phyloP scores from a whole-genome alignment of 2,113 vertebrate genomes.

The Suricata suricatta region DNA sequence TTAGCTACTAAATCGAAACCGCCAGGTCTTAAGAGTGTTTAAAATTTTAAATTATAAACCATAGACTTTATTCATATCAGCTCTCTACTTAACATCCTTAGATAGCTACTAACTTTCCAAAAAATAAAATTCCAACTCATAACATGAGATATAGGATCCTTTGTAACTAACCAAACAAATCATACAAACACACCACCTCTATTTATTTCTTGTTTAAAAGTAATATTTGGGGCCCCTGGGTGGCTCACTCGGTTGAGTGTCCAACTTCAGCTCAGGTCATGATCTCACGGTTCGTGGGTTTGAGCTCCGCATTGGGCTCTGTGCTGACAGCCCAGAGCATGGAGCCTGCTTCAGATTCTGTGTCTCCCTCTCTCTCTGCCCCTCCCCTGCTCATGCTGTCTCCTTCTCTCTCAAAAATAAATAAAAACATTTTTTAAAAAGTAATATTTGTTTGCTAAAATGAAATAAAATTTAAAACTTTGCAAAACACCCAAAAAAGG shows the following conservation, averaged over 20 bases:
- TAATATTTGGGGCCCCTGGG: background rate
- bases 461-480: constrained; percentile 41
- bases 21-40: background rate
- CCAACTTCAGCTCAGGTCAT: too few species aligned
- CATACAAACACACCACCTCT: background rate
- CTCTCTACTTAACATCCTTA: constrained; percentile 12
- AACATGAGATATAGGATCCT: background rate
- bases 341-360: too few species aligned
- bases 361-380: too few species aligned
- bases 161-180: background rate
- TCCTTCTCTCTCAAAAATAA: too few species aligned
- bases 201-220: background rate
- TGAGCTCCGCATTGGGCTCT: too few species aligned
- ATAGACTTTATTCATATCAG: background rate
- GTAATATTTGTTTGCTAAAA: background rate
- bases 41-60: background rate
- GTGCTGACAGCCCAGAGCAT: too few species aligned
- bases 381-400: too few species aligned
- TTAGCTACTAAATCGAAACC: background rate
- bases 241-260: too few species aligned
- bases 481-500: background rate
- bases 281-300: too few species aligned
- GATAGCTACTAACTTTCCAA: background rate
- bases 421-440: background rate
- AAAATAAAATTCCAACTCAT: constrained; percentile 27